Percentiles rank a stretch among this genome's conserved stretches.
Conservation (phyloP, 1,140 invertebrate genomes). For the Maniola jurtina region DNA sequence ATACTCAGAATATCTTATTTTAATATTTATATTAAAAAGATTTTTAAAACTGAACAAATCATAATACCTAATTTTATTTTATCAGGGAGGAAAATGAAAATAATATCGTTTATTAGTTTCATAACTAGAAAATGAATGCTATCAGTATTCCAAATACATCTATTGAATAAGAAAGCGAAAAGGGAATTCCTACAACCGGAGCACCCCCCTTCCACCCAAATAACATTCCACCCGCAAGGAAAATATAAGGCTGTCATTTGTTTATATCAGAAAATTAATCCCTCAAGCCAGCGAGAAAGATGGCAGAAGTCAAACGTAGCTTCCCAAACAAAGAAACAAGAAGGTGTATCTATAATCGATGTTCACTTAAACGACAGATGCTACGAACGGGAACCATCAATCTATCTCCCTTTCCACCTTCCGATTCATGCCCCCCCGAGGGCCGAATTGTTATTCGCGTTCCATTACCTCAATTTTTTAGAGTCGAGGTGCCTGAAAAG, state of each 20-base stretch:
- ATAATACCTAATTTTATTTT: neutral
- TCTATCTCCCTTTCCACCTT: constrained; percentile 58
- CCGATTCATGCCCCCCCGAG: constrained; percentile 48
- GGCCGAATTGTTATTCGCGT: constrained; percentile 76
- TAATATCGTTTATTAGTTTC: neutral
- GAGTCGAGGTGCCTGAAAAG: constrained; percentile 72
- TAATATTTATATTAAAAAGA: neutral
- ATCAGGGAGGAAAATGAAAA: neutral
- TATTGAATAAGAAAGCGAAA: constrained; percentile 22
- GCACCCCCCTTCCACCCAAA: constrained; percentile 36
- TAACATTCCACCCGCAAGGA: constrained; percentile 29
- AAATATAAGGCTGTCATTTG: constrained; percentile 57
- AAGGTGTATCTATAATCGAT: constrained; percentile 72
- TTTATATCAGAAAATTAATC: constrained; percentile 61
- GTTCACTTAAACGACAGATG: constrained; percentile 75
- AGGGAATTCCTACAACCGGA: constrained; percentile 32
- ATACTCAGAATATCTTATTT: neutral
- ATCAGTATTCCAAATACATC: constrained; percentile 17
- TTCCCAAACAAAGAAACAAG: constrained; percentile 67
- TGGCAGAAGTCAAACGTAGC: constrained; percentile 60
- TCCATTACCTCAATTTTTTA: constrained; percentile 78
- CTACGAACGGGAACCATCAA: constrained; percentile 74
- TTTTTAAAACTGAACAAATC: too few relatives aligned
- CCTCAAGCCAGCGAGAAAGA: constrained; percentile 33
- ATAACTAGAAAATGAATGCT: constrained; percentile 6